phyloP scores from a whole-genome alignment of 30 jellyfish, hydroid and myxozoan genomes.

The Hydra vulgaris region DNA sequence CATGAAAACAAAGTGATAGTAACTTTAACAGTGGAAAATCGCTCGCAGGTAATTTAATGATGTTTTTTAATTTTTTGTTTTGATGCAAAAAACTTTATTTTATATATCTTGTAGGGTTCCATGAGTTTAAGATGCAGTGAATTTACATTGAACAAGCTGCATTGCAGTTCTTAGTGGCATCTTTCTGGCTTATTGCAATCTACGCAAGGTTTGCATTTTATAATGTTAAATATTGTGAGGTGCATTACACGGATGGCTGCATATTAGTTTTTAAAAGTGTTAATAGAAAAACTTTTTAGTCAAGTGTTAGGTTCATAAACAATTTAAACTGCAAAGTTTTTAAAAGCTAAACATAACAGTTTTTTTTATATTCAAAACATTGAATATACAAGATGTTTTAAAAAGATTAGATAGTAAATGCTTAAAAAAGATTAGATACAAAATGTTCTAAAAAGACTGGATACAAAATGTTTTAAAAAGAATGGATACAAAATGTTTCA shows the following conservation, averaged over 20 bases:
- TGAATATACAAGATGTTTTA: no score
- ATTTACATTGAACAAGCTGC: slow-evolving; percentile 55
- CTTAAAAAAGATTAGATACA: no score
- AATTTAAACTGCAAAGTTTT: no score
- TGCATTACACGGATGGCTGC: not conserved
- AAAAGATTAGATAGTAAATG: no score
- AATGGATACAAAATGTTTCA: no score
- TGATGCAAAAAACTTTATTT: not conserved
- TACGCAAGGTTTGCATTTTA: slow-evolving; percentile 6
- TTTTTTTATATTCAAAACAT: no score
- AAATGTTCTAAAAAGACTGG: no score
- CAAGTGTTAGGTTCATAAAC: no score
- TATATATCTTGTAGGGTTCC: slow-evolving; percentile 55
- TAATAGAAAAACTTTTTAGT: no score
- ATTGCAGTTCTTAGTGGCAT: slow-evolving; percentile 59
- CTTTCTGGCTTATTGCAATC: slow-evolving; percentile 18
- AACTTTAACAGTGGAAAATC: slow-evolving; percentile 43
- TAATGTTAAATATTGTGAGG: not conserved
- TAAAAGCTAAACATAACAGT: no score
- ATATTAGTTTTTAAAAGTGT: no score
- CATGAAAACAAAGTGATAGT: not conserved
- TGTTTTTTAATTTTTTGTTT: not conserved
- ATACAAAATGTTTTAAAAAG: no score
- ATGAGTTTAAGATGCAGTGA: slow-evolving; percentile 86
- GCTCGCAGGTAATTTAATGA: slow-evolving; percentile 58